phyloP scores from a whole-genome alignment of 2,113 vertebrate genomes.

The Gallinago jamesoni region DNA sequence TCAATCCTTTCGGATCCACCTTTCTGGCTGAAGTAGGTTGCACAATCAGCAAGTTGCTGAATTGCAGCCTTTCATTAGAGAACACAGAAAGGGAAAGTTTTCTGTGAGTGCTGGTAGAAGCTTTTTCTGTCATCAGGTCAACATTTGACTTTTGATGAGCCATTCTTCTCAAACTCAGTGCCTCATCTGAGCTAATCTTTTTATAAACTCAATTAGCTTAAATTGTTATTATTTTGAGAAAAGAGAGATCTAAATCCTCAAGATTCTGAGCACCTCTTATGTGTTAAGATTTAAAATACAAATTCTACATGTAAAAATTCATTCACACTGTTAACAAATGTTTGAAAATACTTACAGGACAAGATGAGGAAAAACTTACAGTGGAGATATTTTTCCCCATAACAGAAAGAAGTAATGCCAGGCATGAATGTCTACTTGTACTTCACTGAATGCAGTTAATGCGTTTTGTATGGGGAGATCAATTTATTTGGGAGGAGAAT shows the following conservation, averaged over 20 bases:
- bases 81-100: background rate
- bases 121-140: accelerated
- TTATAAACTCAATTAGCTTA: background rate
- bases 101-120: background rate
- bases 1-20: background rate
- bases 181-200: background rate
- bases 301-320: background rate
- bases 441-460: background rate
- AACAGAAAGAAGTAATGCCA: background rate
- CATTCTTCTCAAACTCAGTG: background rate
- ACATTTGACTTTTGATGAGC: background rate
- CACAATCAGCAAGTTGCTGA: background rate
- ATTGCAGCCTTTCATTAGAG: background rate
- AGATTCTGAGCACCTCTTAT: background rate
- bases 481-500: background rate
- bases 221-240: background rate
- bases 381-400: background rate
- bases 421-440: background rate
- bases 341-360: background rate
- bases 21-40: background rate
- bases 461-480: background rate
- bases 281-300: background rate
- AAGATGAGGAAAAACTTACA: background rate
- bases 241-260: background rate
- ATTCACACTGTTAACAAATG: background rate